Evolutionary conservation across 2,888 invertebrate species (phyloP).

Genomic region (Flexamia atlantica): DNA sequence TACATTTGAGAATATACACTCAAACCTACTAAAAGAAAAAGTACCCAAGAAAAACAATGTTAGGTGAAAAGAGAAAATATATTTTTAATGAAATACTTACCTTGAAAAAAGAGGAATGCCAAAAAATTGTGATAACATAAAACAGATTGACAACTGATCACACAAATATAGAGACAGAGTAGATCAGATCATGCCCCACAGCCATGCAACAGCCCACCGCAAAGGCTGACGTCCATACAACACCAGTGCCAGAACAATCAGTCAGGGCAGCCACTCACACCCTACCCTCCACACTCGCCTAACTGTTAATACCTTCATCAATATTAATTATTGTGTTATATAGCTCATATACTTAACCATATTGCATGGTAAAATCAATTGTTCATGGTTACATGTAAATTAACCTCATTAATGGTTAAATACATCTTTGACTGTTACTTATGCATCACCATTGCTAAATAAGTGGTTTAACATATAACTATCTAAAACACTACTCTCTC

Average conservation of each 20-base stretch:
- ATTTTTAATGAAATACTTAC: slow-evolving; percentile 48
- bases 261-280: slow-evolving; percentile 2
- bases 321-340: no score
- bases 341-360: no score
- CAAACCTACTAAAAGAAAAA: background rate
- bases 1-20: background rate
- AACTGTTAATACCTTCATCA: no score
- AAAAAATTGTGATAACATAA: slow-evolving; percentile 55
- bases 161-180: slow-evolving; percentile 28
- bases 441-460: slow-evolving; percentile 18
- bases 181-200: slow-evolving; percentile 21
- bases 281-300: no score
- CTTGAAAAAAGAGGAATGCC: slow-evolving; percentile 41
- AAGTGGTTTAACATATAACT: slow-evolving; percentile 22
- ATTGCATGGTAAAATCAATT: no score
- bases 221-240: slow-evolving; percentile 17
- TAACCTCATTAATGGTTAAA: background rate
- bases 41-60: background rate
- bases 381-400: background rate
- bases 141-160: slow-evolving; percentile 57
- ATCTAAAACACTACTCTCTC: slow-evolving; percentile 3
- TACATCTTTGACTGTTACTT: slow-evolving; percentile 8
- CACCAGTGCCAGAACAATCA: background rate
- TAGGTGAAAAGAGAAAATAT: background rate
- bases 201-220: slow-evolving; percentile 26